Base-by-base conservation (phyloP, 2,113 vertebrate species). In the Sula dactylatra region DNA sequence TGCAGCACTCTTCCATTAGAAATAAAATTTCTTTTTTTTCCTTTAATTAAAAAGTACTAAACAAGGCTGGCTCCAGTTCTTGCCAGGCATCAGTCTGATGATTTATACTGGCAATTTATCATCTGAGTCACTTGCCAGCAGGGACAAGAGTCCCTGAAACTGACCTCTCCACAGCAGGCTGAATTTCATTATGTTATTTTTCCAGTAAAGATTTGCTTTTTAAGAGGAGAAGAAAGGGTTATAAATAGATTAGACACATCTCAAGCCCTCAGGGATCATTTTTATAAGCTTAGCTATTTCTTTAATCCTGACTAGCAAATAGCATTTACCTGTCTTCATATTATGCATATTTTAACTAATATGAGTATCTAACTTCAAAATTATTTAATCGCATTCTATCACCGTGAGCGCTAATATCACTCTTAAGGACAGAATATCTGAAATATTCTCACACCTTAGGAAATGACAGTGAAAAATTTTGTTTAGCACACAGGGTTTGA, bases 41-140 rank as follows among this genome's bases (percentile, higher is more conserved):
- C 96, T 97, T 94, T 94, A 96, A 97, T 97, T 95, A 93, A 94
- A 85, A 93, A 79, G 25, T 56, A 86, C 83, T 80, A 73, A 93
- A 62, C 40, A 92, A 91, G 81, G 58, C 77, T 91, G 94, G 47
- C 21, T 88, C 62, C 34, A 52, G 58, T 79, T 96, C 87, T 90
- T 97, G 62, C 91, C 86, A 96, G 86, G 81, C 87, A 90, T 88
- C 89, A 84, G n/a, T 90, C n/a, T 73, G 54, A 87, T 95, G 70
- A 96, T 81, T 90, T 94, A 69, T 84, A 56, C 76, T 72, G 79
- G 62, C 80, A 94, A 93, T 97, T 97, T 95, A 86, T 97, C 86
- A 77, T 85, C 42, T 70, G 93, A 96, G 85, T 92, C 97, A 95
- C 74, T 91, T 77, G 82, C 92, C 44, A 91, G 65, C 77, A 96